Evolutionary conservation across 1,140 invertebrate species (phyloP).

Genomic region (Delia radicum): DNA sequence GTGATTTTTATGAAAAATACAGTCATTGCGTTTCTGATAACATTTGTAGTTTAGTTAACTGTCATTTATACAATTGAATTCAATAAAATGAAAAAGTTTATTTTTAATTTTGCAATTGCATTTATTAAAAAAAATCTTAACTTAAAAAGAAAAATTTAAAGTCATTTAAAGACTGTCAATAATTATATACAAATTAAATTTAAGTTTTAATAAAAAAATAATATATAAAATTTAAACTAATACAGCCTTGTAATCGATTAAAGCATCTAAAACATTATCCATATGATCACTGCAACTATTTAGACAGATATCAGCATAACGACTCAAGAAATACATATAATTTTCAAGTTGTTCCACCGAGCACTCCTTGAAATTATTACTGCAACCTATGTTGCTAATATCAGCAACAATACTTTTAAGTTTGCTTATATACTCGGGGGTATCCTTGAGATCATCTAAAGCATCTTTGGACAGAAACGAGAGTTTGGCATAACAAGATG

Average conservation of each 20-base stretch:
- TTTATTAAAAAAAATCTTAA: background rate
- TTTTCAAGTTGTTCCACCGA: slow-evolving; percentile 43
- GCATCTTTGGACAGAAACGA: slow-evolving; percentile 31
- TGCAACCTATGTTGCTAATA: slow-evolving; percentile 43
- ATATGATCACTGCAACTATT: slow-evolving; percentile 45
- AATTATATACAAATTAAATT: background rate
- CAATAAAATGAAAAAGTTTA: too few relatives aligned
- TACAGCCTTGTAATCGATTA: slow-evolving; percentile 31
- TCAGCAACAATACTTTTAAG: slow-evolving; percentile 34
- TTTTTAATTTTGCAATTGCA: too few relatives aligned
- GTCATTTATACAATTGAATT: too few relatives aligned
- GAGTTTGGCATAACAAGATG: slow-evolving; percentile 34
- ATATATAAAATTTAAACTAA: background rate
- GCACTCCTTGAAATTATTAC: slow-evolving; percentile 36
- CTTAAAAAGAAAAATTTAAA: background rate
- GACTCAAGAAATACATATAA: slow-evolving; percentile 46
- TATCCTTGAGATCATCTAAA: slow-evolving; percentile 35
- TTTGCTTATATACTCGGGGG: slow-evolving; percentile 38
- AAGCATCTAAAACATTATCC: slow-evolving; percentile 43
- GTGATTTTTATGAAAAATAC: too few relatives aligned
- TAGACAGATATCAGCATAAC: slow-evolving; percentile 46
- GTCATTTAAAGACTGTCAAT: background rate
- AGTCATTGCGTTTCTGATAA: too few relatives aligned
- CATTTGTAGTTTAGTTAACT: too few relatives aligned
- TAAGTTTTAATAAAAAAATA: background rate